Conservation (phyloP, 1,140 invertebrate species). For the Leptopilina boulardi region DNA sequence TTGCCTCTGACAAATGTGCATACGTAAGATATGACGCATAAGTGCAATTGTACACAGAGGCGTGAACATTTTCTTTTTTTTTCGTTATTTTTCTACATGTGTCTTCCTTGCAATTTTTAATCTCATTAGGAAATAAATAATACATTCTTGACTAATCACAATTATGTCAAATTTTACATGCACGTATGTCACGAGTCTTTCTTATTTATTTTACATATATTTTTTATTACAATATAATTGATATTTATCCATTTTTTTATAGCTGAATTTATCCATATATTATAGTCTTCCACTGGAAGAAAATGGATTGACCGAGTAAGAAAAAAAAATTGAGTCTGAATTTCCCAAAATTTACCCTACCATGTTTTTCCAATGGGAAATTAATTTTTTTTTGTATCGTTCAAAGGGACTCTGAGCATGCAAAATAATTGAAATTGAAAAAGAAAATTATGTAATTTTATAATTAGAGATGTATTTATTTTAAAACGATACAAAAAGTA, state of each 20-base stretch:
- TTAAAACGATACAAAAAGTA: too few relatives aligned
- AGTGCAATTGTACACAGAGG: conserved; percentile 4
- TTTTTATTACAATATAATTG: not conserved
- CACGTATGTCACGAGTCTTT: not conserved
- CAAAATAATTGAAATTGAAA: not conserved
- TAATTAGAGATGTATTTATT: too few relatives aligned
- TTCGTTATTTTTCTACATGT: not conserved
- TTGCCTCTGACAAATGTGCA: conserved; percentile 23
- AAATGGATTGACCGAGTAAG: not conserved
- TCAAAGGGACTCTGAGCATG: not conserved
- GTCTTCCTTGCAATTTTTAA: conserved; percentile 2
- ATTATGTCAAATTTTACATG: not conserved
- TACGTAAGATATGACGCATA: conserved; percentile 30
- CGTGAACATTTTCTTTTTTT: not conserved
- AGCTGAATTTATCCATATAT: not conserved
- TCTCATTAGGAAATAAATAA: not conserved
- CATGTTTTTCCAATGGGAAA: conserved; percentile 27
- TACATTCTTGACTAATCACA: not conserved
- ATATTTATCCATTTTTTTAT: too few relatives aligned
- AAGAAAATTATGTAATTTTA: too few relatives aligned
- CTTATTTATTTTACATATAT: not conserved
- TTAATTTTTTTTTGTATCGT: conserved; percentile 12
- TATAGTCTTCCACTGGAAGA: conserved; percentile 16
- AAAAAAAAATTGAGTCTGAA: not conserved
- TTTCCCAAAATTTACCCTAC: conserved; percentile 2